phyloP scores from a whole-genome alignment of 2,888 invertebrate genomes.

The Hymenopus coronatus region DNA sequence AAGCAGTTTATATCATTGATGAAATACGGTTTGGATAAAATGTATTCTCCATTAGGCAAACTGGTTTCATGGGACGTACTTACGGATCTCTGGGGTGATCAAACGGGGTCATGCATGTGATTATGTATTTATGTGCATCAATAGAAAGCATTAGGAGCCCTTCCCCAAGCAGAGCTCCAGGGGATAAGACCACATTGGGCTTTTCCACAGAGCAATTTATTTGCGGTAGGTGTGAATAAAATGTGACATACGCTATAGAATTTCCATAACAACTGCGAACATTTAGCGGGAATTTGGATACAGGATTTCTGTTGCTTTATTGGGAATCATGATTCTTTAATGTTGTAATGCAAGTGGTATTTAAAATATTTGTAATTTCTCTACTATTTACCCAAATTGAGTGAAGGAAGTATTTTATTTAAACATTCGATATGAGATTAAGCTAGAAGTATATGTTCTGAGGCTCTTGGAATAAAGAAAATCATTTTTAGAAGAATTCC shows the following conservation, averaged over 20 bases:
- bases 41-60: background rate
- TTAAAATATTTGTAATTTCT: too few species aligned
- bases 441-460: too few species aligned
- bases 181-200: background rate
- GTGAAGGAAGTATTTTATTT: too few species aligned
- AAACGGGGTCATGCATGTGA: background rate
- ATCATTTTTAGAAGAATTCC: too few species aligned
- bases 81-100: background rate
- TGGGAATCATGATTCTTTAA: too few species aligned
- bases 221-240: background rate
- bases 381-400: too few species aligned
- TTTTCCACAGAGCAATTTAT: background rate
- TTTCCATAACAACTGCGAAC: background rate
- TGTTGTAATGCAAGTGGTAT: too few species aligned
- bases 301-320: too few species aligned
- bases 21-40: background rate
- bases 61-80: background rate
- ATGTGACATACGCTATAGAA: background rate
- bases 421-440: too few species aligned
- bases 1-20: background rate
- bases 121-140: background rate
- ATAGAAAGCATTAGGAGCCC: background rate
- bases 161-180: background rate
- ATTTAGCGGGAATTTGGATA: too few species aligned
- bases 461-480: too few species aligned